These are phyloP conservation scores for Labeo catla DNA, from an alignment of 2,113 vertebrate genomes.

Conservation along the genomic window DNA sequence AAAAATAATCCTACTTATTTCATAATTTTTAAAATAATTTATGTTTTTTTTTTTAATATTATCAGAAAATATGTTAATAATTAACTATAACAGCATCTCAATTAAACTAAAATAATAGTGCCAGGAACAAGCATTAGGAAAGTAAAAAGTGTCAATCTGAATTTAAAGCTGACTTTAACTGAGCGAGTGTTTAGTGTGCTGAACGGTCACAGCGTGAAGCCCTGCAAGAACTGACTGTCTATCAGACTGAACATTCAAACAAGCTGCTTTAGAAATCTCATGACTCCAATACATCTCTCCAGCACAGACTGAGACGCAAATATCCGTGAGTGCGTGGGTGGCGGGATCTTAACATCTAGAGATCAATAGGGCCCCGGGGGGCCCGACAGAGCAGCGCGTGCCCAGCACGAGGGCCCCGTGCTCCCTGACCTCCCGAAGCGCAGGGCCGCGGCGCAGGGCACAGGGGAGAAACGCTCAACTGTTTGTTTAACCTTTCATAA, in stretches of 20 bases:
- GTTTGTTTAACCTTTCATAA: conserved; percentile 33
- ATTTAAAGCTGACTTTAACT: neutral
- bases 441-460: neutral
- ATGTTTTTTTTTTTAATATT: too few species aligned
- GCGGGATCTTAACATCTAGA: conserved; percentile 25
- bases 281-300: conserved; percentile 15
- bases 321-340: conserved; percentile 38
- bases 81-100: neutral
- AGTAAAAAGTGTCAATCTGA: neutral
- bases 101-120: neutral
- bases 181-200: neutral
- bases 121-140: neutral
- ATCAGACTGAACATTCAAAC: conserved; percentile 28
- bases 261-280: conserved; percentile 26
- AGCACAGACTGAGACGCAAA: conserved; percentile 41
- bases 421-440: conserved; percentile 18
- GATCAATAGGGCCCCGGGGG: conserved; percentile 42
- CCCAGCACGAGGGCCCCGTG: conserved; percentile 9
- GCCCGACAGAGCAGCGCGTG: neutral
- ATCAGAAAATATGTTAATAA: neutral
- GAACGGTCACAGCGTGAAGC: conserved; percentile 11
- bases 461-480: neutral
- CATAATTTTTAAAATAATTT: too few species aligned
- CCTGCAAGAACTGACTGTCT: conserved; percentile 21
- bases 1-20: too few species aligned